Percentiles rank a stretch among this genome's conserved stretches.
phyloP scores from a whole-genome alignment of 2,797 vertebrate species.

The Sebastes oblongus region DNA sequence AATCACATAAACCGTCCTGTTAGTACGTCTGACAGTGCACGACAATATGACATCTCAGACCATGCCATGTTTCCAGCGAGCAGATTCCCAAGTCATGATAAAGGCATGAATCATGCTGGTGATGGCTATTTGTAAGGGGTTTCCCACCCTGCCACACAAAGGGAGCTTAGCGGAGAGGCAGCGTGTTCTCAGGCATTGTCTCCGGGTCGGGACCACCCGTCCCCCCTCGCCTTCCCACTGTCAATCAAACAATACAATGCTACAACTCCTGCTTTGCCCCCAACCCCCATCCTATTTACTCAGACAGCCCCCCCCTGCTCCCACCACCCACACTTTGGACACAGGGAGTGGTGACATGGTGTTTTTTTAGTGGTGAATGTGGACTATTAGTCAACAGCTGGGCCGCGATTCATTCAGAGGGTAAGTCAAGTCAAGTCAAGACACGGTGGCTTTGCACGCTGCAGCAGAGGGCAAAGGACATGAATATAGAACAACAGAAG shows the following conservation, averaged over 20 bases:
- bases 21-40: not conserved
- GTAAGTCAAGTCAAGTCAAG: constrained; percentile 57
- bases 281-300: constrained; percentile 63
- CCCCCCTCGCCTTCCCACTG: constrained; percentile 64
- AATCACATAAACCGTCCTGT: not conserved
- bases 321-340: constrained; percentile 64
- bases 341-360: constrained; percentile 68
- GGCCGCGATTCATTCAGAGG: constrained; percentile 39
- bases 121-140: constrained; percentile 50
- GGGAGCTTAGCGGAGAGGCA: constrained; percentile 54
- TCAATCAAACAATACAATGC: constrained; percentile 70
- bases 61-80: constrained; percentile 1
- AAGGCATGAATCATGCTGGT: constrained; percentile 48
- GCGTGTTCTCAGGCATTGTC: constrained; percentile 68
- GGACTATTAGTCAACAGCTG: constrained; percentile 73
- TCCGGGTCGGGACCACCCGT: constrained; percentile 54
- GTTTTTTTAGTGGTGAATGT: constrained; percentile 63
- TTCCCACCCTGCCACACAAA: constrained; percentile 64
- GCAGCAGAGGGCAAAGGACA: constrained; percentile 13
- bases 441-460: constrained; percentile 44
- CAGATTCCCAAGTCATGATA: constrained; percentile 58
- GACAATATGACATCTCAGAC: constrained; percentile 19
- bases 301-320: constrained; percentile 38
- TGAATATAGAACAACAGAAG: not conserved
- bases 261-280: constrained; percentile 39